A percentile compares a stretch with the other conserved stretches of the same genome.
Evolutionary conservation across 2,797 vertebrate species (phyloP).

Genomic region (Brotula barbata): DNA sequence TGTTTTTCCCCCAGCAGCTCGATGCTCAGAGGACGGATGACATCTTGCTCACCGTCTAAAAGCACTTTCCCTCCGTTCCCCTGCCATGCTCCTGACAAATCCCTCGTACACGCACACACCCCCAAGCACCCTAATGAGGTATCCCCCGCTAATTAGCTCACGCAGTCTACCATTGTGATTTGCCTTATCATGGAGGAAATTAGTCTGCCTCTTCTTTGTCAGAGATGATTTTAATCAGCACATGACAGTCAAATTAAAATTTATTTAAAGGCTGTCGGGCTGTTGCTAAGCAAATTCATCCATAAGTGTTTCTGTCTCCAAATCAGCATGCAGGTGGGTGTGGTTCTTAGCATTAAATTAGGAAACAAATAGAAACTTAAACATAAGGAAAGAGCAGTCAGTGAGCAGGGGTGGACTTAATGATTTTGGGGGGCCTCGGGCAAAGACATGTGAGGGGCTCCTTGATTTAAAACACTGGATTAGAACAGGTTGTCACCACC

Average conservation of each 20-base stretch:
- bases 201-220: not conserved
- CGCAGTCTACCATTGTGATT: conserved; percentile 56
- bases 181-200: conserved; percentile 49
- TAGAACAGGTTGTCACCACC: too few species aligned
- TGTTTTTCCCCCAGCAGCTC: conserved; percentile 18
- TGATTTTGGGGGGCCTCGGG: too few species aligned
- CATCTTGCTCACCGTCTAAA: conserved; percentile 56
- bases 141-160: conserved; percentile 56
- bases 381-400: not conserved
- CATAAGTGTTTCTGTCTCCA: too few species aligned
- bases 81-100: conserved; percentile 46
- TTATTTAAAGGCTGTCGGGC: not conserved
- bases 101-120: conserved; percentile 17
- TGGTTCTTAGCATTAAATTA: conserved; percentile 5
- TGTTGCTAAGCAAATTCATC: not conserved
- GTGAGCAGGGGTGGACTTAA: too few species aligned
- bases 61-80: conserved; percentile 40
- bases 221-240: conserved; percentile 19
- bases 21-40: conserved; percentile 27
- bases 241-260: conserved; percentile 13
- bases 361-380: too few species aligned
- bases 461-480: too few species aligned
- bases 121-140: conserved; percentile 51
- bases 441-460: too few species aligned
- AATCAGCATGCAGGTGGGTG: conserved; percentile 6